phyloP scores from a whole-genome alignment of 1,140 invertebrate species.

The Scaptomyza graminum region DNA sequence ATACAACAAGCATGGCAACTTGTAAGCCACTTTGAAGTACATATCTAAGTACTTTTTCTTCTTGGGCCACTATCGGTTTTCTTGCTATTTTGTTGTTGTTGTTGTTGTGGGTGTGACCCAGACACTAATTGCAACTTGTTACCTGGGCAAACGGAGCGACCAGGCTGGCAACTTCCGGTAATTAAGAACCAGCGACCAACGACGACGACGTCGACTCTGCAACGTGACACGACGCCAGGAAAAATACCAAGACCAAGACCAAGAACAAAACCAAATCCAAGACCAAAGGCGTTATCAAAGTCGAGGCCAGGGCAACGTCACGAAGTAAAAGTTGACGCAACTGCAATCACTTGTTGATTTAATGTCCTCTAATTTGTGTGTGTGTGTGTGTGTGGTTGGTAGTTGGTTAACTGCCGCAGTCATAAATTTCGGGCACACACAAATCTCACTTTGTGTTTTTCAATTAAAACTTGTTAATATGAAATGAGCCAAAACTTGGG shows the following conservation, averaged over 20 bases:
- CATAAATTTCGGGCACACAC: conserved; percentile 18
- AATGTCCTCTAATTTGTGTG: conserved; percentile 11
- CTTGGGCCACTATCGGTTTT: conserved; percentile 26
- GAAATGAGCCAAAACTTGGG: conserved; percentile 23
- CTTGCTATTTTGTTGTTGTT: background rate
- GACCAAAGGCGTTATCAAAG: background rate
- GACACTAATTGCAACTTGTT: conserved; percentile 55
- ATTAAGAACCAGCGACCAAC: conserved; percentile 40
- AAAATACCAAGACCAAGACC: too few relatives aligned
- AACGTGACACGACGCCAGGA: conserved; percentile 38
- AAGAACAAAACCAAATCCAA: background rate
- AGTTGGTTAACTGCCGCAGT: conserved; percentile 8
- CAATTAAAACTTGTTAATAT: conserved; percentile 50
- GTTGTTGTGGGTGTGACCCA: conserved; percentile 39
- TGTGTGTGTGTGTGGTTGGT: background rate
- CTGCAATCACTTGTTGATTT: conserved; percentile 40
- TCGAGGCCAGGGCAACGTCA: background rate
- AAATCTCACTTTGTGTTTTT: conserved; percentile 25
- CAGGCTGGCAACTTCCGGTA: conserved; percentile 39
- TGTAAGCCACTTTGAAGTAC: conserved; percentile 41
- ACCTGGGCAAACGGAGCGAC: conserved; percentile 6
- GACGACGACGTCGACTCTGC: conserved; percentile 4
- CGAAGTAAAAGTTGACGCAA: conserved; percentile 7
- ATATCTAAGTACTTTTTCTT: conserved; percentile 40
- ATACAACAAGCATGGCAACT: conserved; percentile 13